phyloP scores from a whole-genome alignment of 2,113 vertebrate species.

The Pavo muticus region DNA sequence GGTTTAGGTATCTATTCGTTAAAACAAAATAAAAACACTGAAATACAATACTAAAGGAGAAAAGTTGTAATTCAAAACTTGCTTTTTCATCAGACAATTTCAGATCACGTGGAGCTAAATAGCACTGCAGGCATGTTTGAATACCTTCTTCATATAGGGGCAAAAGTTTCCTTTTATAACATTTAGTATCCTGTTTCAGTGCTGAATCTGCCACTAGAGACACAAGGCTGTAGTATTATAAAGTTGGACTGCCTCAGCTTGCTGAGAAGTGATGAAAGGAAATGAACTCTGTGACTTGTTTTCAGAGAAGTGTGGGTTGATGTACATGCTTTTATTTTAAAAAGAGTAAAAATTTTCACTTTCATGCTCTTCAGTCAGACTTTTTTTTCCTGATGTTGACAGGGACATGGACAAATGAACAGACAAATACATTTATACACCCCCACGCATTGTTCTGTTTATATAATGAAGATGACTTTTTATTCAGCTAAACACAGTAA shows the following conservation, averaged over 20 bases:
- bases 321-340: not conserved
- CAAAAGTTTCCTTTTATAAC: not conserved
- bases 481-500: not conserved
- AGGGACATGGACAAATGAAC: not conserved
- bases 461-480: not conserved
- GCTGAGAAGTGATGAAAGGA: not conserved
- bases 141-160: not conserved
- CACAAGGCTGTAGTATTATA: not conserved
- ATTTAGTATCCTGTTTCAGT: not conserved
- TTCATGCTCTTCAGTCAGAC: not conserved
- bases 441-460: not conserved
- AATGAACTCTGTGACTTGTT: not conserved
- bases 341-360: not conserved
- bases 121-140: not conserved
- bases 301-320: not conserved
- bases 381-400: not conserved
- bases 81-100: not conserved
- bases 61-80: not conserved
- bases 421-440: not conserved
- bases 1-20: not conserved
- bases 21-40: not conserved
- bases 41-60: not conserved
- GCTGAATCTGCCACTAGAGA: not conserved
- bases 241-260: not conserved
- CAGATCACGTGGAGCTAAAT: not conserved